phyloP scores from a whole-genome alignment of 2,113 vertebrate genomes.

The Phylloscopus trochilus region DNA sequence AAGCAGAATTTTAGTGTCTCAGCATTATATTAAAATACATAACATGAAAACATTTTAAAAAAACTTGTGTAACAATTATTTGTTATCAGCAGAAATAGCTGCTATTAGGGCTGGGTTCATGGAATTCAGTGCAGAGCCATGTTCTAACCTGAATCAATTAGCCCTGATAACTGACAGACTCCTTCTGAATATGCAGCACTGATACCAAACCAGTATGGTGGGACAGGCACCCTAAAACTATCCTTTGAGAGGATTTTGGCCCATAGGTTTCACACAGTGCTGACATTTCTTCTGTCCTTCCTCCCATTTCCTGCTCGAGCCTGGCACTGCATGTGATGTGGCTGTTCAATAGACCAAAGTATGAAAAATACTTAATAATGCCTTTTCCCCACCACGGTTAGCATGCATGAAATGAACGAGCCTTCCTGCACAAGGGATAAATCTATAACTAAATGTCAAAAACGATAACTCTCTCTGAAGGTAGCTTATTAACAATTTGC shows the following conservation, averaged over 20 bases:
- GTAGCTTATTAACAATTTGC: conserved; percentile 71
- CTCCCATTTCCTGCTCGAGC: not conserved
- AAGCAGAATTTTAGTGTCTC: not conserved
- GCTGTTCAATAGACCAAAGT: conserved; percentile 17
- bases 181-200: not conserved
- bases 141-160: not conserved
- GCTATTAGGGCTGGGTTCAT: not conserved
- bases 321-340: not conserved
- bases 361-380: conserved; percentile 54
- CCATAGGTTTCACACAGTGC: not conserved
- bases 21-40: not conserved
- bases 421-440: conserved; percentile 45
- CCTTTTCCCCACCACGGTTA: conserved; percentile 47
- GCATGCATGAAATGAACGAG: conserved; percentile 50
- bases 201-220: not conserved
- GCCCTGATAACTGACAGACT: not conserved
- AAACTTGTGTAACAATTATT: not conserved
- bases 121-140: not conserved
- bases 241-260: not conserved
- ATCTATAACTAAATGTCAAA: conserved; percentile 70
- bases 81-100: not conserved
- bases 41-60: not conserved
- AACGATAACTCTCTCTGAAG: conserved; percentile 68
- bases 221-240: not conserved
- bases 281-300: not conserved